phyloP scores from a whole-genome alignment of 1,140 invertebrate genomes.

The Macrostomum lignano region DNA sequence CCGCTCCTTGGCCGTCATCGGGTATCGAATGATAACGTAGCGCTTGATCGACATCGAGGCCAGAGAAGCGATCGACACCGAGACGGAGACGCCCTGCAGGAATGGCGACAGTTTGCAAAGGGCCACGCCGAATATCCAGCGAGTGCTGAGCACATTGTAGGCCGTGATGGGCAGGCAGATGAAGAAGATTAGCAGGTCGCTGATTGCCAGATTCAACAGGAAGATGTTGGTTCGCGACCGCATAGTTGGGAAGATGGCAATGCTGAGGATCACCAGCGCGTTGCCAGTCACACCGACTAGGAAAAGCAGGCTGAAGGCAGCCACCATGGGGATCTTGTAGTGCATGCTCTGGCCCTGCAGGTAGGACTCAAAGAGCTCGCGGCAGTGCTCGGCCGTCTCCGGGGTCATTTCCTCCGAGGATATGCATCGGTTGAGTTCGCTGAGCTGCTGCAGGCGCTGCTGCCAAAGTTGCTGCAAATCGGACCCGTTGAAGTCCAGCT shows the following conservation, averaged over 20 bases:
- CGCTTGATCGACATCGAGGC: constrained; percentile 45
- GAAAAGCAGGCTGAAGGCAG: not conserved
- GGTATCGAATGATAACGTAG: constrained; percentile 42
- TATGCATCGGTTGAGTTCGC: too few species aligned
- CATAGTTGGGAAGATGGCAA: constrained; percentile 30
- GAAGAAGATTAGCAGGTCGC: constrained; percentile 47
- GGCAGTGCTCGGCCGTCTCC: too few species aligned
- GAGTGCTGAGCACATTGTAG: constrained; percentile 44
- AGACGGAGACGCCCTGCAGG: constrained; percentile 36
- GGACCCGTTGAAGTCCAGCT: too few species aligned
- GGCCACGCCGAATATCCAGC: constrained; percentile 49
- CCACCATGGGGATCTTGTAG: not conserved
- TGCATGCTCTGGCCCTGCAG: not conserved
- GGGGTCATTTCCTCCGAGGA: too few species aligned
- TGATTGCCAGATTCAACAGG: constrained; percentile 42
- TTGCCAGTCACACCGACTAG: not conserved
- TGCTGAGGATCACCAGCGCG: not conserved
- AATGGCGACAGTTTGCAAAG: constrained; percentile 56
- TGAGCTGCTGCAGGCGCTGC: too few species aligned
- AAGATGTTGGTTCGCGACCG: constrained; percentile 59
- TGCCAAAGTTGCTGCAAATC: too few species aligned
- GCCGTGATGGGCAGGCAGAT: constrained; percentile 61
- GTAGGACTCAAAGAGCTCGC: too few species aligned
- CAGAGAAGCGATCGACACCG: constrained; percentile 45
- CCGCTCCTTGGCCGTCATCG: constrained; percentile 37